Evolutionary conservation across 2,888 invertebrate species (phyloP).

Genomic region (Orchesella flavescens): DNA sequence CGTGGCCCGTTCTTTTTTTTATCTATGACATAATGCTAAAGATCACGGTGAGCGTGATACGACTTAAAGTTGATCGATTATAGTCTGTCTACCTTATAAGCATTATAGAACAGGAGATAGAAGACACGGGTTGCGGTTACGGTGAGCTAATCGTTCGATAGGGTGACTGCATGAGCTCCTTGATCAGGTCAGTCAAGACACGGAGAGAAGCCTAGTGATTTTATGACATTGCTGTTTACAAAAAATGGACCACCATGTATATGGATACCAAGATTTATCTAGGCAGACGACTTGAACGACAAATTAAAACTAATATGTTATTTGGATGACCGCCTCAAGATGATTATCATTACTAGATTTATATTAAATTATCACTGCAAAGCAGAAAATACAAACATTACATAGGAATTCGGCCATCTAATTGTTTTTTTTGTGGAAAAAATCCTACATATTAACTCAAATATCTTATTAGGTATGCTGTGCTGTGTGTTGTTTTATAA

Average conservation of each 20-base stretch:
- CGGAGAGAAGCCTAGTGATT: not conserved
- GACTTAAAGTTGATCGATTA: constrained; percentile 18
- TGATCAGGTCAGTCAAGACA: too few relatives aligned
- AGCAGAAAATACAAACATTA: not conserved
- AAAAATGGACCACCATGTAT: not conserved
- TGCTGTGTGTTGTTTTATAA: not conserved
- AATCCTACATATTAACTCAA: not conserved
- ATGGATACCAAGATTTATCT: not conserved
- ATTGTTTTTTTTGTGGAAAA: constrained; percentile 8
- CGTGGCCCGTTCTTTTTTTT: not conserved
- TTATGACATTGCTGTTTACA: not conserved
- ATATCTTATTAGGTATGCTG: too few relatives aligned
- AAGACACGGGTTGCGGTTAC: not conserved
- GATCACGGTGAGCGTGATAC: constrained; percentile 53
- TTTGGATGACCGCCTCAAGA: constrained; percentile 40
- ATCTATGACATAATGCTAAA: constrained; percentile 36
- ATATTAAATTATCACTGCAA: not conserved
- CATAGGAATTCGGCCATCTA: constrained; percentile 38
- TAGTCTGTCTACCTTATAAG: not conserved
- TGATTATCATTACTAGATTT: constrained; percentile 24
- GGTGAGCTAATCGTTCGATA: not conserved
- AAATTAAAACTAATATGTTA: constrained; percentile 4
- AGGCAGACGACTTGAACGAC: constrained; percentile 7
- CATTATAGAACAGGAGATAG: not conserved
- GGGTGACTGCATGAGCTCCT: too few relatives aligned